phyloP scores from a whole-genome alignment of 1,140 invertebrate genomes.

The Halictus rubicundus region DNA sequence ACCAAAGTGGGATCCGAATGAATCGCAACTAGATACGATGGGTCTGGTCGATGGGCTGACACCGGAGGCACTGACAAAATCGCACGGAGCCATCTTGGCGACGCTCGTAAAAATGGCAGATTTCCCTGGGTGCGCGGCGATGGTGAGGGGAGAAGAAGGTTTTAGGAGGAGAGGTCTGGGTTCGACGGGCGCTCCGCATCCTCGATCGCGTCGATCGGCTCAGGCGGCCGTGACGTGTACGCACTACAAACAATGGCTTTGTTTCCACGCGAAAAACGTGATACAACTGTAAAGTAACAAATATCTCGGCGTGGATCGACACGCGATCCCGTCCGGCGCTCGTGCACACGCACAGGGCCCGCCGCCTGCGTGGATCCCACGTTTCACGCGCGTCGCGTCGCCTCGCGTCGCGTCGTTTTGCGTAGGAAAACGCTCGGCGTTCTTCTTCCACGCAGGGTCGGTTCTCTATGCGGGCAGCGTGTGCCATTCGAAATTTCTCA shows the following conservation, averaged over 20 bases:
- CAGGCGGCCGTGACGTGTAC: slow-evolving; percentile 62
- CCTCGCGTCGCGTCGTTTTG: neutral
- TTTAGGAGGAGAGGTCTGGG: slow-evolving; percentile 42
- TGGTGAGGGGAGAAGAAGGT: neutral
- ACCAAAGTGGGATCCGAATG: no score
- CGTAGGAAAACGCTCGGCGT: no score
- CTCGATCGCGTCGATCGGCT: slow-evolving; percentile 60
- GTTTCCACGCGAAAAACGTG: slow-evolving; percentile 74
- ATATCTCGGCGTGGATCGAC: slow-evolving; percentile 78
- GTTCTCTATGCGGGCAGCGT: slow-evolving; percentile 62
- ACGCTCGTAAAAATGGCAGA: slow-evolving; percentile 32
- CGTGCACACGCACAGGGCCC: slow-evolving; percentile 23
- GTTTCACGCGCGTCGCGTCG: slow-evolving; percentile 2
- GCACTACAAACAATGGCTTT: slow-evolving; percentile 76
- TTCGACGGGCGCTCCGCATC: slow-evolving; percentile 64
- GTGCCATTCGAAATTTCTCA: slow-evolving; percentile 29
- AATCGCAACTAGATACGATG: no score
- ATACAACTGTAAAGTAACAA: slow-evolving; percentile 78
- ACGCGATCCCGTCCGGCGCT: slow-evolving; percentile 73
- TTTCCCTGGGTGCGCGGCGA: neutral
- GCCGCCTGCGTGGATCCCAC: slow-evolving; percentile 38
- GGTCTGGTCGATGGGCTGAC: no score
- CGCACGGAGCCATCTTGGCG: slow-evolving; percentile 29
- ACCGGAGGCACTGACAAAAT: neutral
- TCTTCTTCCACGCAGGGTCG: slow-evolving; percentile 49